Evolutionary conservation across 1,140 invertebrate genomes (phyloP).

Genomic region (Platorchestia sp.): DNA sequence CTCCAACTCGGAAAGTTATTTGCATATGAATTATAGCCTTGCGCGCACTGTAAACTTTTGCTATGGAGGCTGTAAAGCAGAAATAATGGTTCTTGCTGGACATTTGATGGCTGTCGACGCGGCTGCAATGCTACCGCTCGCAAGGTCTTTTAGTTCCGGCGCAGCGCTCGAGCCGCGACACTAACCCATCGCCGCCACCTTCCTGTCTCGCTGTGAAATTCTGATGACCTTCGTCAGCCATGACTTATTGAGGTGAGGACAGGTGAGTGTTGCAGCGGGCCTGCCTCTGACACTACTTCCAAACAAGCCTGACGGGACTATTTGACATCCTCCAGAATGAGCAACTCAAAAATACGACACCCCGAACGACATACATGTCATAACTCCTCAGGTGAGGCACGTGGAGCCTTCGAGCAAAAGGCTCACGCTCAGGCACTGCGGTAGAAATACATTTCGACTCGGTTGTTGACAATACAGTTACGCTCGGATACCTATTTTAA

Average conservation of each 20-base stretch:
- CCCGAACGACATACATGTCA: conserved; percentile 17
- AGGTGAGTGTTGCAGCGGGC: conserved; percentile 17
- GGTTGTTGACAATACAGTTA: not conserved
- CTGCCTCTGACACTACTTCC: not conserved
- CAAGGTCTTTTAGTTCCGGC: conserved; percentile 25
- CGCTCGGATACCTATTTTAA: not conserved
- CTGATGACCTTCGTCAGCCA: conserved; percentile 33
- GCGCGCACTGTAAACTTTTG: conserved; percentile 52
- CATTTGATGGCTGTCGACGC: conserved; percentile 51
- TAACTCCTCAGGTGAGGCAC: conserved; percentile 32
- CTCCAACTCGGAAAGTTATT: conserved; percentile 55
- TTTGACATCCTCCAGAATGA: conserved; percentile 41
- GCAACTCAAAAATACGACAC: conserved; percentile 28
- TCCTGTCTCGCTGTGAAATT: conserved; percentile 33
- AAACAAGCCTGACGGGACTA: conserved; percentile 51
- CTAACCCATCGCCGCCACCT: conserved; percentile 23
- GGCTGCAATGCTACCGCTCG: not conserved
- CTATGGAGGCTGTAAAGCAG: conserved; percentile 54
- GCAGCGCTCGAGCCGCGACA: not conserved
- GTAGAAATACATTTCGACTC: not conserved
- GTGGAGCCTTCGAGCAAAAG: not conserved
- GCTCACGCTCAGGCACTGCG: not conserved
- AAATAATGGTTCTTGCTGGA: conserved; percentile 54
- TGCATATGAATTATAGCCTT: conserved; percentile 55
- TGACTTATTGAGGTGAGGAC: conserved; percentile 53